These are phyloP conservation scores for Odocoileus hemionus DNA, from an alignment of 2,113 vertebrate genomes.

Conservation along the genomic window DNA sequence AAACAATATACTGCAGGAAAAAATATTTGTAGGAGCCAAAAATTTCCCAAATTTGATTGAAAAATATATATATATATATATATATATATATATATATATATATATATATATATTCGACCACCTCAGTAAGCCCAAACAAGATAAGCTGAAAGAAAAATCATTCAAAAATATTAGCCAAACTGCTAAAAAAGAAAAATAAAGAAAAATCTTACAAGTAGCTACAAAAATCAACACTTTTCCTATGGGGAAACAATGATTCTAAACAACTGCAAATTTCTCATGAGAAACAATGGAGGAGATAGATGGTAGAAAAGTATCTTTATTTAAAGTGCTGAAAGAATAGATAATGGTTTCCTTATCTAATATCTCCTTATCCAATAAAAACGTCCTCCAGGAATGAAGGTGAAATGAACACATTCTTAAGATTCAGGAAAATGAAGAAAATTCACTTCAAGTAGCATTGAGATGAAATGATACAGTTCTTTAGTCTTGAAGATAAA, in stretches of 20 bases:
- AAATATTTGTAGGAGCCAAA: background rate
- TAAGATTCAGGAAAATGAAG: conserved; percentile 3
- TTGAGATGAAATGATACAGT: background rate
- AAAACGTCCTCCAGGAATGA: background rate
- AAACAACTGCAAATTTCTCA: background rate
- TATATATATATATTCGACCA: background rate
- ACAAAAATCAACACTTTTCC: background rate
- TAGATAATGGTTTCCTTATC: background rate
- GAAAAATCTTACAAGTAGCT: background rate
- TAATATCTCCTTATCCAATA: background rate
- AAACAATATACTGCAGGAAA: background rate
- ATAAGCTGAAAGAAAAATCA: background rate
- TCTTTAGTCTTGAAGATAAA: background rate
- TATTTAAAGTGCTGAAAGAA: background rate
- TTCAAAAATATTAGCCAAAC: background rate
- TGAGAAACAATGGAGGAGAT: background rate
- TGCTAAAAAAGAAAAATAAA: background rate
- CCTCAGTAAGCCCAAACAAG: background rate
- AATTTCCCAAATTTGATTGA: background rate
- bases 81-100: background rate
- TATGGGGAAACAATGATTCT: background rate
- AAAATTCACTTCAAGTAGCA: background rate
- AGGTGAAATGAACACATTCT: background rate
- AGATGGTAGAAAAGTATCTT: background rate
- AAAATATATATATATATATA: background rate